phyloP scores from a whole-genome alignment of 2,113 vertebrate species.

The Tachycineta bicolor region DNA sequence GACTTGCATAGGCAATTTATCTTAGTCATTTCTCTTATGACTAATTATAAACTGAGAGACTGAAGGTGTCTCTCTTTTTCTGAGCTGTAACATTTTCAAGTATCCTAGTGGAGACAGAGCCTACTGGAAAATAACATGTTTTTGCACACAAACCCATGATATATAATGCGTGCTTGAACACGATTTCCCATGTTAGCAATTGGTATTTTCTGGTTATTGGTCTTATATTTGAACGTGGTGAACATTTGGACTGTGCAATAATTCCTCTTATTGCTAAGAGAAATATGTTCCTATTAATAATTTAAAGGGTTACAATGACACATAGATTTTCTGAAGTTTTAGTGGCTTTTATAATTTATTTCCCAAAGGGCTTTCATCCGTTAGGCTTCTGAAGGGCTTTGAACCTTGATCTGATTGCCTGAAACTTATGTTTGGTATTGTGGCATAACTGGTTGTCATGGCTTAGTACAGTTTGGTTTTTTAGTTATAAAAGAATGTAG shows the following conservation, averaged over 20 bases:
- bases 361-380: background rate
- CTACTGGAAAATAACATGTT: background rate
- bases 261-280: background rate
- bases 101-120: background rate
- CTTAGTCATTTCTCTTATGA: background rate
- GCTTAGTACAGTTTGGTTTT: too few relatives aligned
- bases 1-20: background rate
- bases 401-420: background rate
- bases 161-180: background rate
- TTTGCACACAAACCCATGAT: background rate
- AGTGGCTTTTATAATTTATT: background rate
- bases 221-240: background rate
- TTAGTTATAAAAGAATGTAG: too few relatives aligned
- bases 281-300: background rate
- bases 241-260: background rate
- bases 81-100: background rate
- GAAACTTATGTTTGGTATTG: background rate
- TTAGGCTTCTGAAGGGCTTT: background rate
- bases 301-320: background rate
- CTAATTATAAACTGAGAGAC: background rate
- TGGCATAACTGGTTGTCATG: background rate
- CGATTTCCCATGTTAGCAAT: background rate
- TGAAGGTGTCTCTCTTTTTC: background rate
- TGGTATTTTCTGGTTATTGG: background rate
- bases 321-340: background rate